A percentile compares a stretch with the other conserved stretches of the same genome.
phyloP scores from a whole-genome alignment of 2,797 vertebrate species.

The Pangasius krempfi region DNA sequence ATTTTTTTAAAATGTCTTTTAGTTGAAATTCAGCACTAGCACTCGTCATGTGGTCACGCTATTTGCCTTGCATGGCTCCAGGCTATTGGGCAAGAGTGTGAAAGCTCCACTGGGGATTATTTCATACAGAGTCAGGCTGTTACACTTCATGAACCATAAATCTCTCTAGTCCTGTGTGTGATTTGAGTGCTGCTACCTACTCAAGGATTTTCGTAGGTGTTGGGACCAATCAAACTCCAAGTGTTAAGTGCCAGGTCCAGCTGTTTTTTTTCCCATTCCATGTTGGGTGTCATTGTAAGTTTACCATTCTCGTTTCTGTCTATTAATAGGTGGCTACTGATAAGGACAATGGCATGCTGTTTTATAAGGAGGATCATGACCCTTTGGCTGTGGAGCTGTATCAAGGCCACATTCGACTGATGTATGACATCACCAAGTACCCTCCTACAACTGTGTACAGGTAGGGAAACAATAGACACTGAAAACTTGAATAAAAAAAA shows the following conservation, averaged over 20 bases:
- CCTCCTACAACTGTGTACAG: slow-evolving; percentile 88
- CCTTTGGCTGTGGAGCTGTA: slow-evolving; percentile 93
- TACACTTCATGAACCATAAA: slow-evolving; percentile 71
- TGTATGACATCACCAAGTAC: slow-evolving; percentile 89
- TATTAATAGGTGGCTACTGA: slow-evolving; percentile 87
- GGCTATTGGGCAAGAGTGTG: slow-evolving; percentile 67
- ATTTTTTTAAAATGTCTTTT: slow-evolving; percentile 37
- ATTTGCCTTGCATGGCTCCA: slow-evolving; percentile 40
- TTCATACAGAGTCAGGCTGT: slow-evolving; percentile 56
- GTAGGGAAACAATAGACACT: slow-evolving; percentile 63
- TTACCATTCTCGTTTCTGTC: slow-evolving; percentile 20
- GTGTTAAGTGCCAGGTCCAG: slow-evolving; percentile 70
- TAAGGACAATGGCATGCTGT: slow-evolving; percentile 90
- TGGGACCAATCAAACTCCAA: slow-evolving; percentile 66
- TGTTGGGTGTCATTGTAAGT: slow-evolving; percentile 10
- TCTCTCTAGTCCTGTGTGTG: slow-evolving; percentile 41
- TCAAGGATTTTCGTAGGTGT: slow-evolving; percentile 73
- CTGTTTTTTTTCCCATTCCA: slow-evolving; percentile 64
- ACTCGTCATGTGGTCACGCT: slow-evolving; percentile 53
- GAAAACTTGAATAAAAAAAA: background rate
- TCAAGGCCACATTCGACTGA: slow-evolving; percentile 92
- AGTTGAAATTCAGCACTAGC: slow-evolving; percentile 73
- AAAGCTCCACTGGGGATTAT: slow-evolving; percentile 63
- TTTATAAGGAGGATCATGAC: slow-evolving; percentile 94
- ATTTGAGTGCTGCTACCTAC: slow-evolving; percentile 41